Evolutionary conservation across 1,140 invertebrate genomes (phyloP), one percentile per base, ranked within the genome.

Genomic region (Latrodectus geometricus): DNA sequence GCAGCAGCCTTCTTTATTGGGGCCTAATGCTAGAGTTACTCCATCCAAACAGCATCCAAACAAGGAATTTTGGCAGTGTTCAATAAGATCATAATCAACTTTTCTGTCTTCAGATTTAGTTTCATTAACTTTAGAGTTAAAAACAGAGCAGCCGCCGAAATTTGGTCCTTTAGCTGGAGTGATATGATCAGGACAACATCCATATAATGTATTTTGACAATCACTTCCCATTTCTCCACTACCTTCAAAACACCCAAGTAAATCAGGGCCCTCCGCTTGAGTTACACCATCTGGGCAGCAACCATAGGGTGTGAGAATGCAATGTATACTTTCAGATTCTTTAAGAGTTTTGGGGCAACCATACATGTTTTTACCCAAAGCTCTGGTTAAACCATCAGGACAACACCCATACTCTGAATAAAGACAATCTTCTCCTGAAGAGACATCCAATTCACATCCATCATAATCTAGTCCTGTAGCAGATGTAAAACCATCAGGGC

Each of bases 261-360:
- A 92, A 88, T 94, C 94, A 3, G 94, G 94, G 65, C 97, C 97
- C 90, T 97, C 96, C 0, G 97, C 96, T 3, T 96, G 93, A 0
- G 96, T 98, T 84, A 94, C 90, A 0, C 93, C 94, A 90, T 99
- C 97, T 8, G 94, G 93, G 90, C 98, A 99, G 90, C 98, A 99
- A 35, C 97, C 97, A 90, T 94, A 95, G 1, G 93, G 92, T 21
- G 94, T 94, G n/a, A 52, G 92, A 1, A 93, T 92, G 91, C 97
- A 98, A 49, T 92, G 92, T 11, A 20, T 12, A 15, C 48, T 17
- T 11, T 84, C 65, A n/a, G 20, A 35, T 15, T 54, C 74, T 23
- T 68, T 76, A 23, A 9, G 9, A 14, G 15, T 84, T 21, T 75
- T n/a, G 56, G 54, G 56, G 20, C 83, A 86, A 9, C 83, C 83